phyloP scores from a whole-genome alignment of 2,888 invertebrate genomes.

The Saturnia pavonia region DNA sequence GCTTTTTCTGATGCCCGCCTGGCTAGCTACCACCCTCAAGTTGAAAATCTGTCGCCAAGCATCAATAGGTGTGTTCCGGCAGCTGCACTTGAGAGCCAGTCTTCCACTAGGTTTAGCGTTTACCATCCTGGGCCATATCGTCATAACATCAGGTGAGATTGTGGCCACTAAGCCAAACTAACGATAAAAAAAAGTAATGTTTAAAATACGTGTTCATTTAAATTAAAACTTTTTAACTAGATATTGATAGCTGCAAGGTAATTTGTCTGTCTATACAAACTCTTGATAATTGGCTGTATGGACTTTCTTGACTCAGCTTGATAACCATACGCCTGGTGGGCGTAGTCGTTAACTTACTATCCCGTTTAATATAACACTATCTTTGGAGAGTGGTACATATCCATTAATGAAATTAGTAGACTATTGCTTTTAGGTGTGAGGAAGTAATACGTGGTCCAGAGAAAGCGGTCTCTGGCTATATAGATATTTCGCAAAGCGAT shows the following conservation, averaged over 20 bases:
- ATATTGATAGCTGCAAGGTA: background rate
- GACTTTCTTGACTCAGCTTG: conserved; percentile 10
- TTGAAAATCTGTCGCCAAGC: too few relatives aligned
- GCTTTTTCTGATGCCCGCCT: too few relatives aligned
- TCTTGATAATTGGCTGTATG: conserved; percentile 13
- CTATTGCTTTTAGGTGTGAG: conserved; percentile 4
- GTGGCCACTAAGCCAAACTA: too few relatives aligned
- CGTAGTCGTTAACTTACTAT: conserved; percentile 13
- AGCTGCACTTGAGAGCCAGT: too few relatives aligned
- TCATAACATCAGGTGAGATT: too few relatives aligned
- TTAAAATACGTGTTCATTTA: background rate
- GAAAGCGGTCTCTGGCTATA: background rate
- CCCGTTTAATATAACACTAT: conserved; percentile 14
- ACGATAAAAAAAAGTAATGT: too few relatives aligned
- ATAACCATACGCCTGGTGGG: conserved; percentile 12
- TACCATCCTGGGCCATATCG: too few relatives aligned
- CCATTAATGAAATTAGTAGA: conserved; percentile 14
- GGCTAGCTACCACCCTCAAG: too few relatives aligned
- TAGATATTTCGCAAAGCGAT: too few relatives aligned
- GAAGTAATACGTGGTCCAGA: background rate
- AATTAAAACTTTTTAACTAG: background rate
- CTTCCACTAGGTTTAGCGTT: too few relatives aligned
- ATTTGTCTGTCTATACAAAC: conserved; percentile 12
- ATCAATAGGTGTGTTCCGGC: too few relatives aligned
- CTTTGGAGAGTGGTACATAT: conserved; percentile 13